Evolutionary conservation across 2,888 invertebrate species (phyloP), one percentile per base, ranked within the genome.

Genomic region (Philereme vetulata): DNA sequence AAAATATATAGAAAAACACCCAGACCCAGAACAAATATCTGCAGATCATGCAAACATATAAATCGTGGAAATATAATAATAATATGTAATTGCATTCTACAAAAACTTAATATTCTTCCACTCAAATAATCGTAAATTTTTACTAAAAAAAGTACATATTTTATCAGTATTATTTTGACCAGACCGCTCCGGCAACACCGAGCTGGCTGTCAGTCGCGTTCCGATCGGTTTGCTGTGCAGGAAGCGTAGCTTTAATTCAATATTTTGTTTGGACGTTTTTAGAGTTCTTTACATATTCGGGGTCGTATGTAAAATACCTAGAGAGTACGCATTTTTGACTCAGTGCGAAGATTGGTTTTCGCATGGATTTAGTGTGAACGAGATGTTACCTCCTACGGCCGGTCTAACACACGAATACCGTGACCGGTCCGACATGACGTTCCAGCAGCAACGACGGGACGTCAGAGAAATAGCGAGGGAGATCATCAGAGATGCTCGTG

Each of bases 341-440:
- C 58, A 68, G 74, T 77, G 81, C 69, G 66, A 66, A 76, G 77
- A 76, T 56, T 73, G 74, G 74, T 80, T 74, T 81, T 82, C 84
- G 71, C 78, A 90, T 90, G 89, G 86, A 87, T 88, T 89, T 82
- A 88, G 81, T 86, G 83, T 71, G 55, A 77, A 90, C 82, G 62
- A 57, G 80, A 91, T 91, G 91, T 84, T 91, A 86, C 90, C 90
- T 81, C 91, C 90, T 82, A 84, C 88, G 86, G 88, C 88, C 88
- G 90, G 90, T 83, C 82, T 88, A 86, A 78, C 84, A 82, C 82
- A 88, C 81, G 87, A 91, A 80, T 82, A 89, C 76, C 82, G 85
- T 76, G 88, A 92, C 86, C 91, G 88, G 83, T 76, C 87, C 81
- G 89, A 90, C 68, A 92, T 92, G 92, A 84, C 90, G 74, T 91